Base-by-base conservation (phyloP, 2,888 invertebrate genomes). In the Ophraella communa region DNA sequence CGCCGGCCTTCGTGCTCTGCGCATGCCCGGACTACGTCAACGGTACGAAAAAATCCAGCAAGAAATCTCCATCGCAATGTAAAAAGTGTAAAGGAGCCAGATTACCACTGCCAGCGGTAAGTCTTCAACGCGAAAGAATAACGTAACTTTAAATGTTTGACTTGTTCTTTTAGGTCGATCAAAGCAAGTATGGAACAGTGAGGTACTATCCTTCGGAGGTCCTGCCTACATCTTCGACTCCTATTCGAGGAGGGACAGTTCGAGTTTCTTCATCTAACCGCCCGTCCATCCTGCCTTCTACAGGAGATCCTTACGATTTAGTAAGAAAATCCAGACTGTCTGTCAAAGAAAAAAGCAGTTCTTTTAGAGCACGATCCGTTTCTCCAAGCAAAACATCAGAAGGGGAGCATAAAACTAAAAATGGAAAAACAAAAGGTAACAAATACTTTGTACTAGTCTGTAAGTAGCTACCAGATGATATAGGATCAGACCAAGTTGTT, bases 21-120 rank as follows among this genome's bases (percentile, higher is more conserved):
- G 90, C 92, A 82, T 93, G 93, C 81, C 87, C 90, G 70, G 92
- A 93, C 83, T 92, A 92, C 80, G 84, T 92, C 63, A 88, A 87
- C 71, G 92, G 93, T 76, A 92, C 92, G 63, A 89, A 89, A 81
- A 86, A 88, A 80, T 85, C 88, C 76, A 87, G 87, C 78, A 87
- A 88, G 78, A 92, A 91, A 83, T 87, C 89, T 80, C 91, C 92
- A 77, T 87, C 87, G 80, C 87, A 90, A 75, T 93, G 93, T 85
- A 91, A 92, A 83, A 92, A 92, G 85, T 93, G 93, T 84, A 92
- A 91, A 78, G 92, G 92, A 75, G 91, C 91, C 77, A 87, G 92
- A 71, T 83, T 92, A 77, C 91, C 91, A 65, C 84, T 92, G 74
- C 86, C 90, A 66, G 85, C 87, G 5, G 72, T 68, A 39, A 62